Evolutionary conservation across 2,888 invertebrate species (phyloP).

Genomic region (Glomeris marginata): DNA sequence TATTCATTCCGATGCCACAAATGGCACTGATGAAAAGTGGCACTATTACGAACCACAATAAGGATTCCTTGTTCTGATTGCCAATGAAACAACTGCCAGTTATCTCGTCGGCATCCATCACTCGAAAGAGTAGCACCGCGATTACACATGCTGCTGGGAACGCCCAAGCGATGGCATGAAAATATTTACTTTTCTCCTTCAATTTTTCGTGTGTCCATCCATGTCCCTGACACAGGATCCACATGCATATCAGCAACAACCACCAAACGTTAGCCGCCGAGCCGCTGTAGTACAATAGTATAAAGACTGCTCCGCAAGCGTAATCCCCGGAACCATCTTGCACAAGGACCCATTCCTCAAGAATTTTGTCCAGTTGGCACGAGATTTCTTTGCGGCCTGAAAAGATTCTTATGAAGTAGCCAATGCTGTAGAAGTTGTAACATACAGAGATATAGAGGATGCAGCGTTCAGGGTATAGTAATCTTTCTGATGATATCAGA

Average conservation of each 20-base stretch:
- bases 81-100: conserved; percentile 53
- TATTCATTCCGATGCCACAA: conserved; percentile 46
- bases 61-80: conserved; percentile 26
- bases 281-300: conserved; percentile 82
- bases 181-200: conserved; percentile 42
- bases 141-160: conserved; percentile 76
- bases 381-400: conserved; percentile 43
- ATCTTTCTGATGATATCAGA: conserved; percentile 42
- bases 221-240: conserved; percentile 48
- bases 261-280: conserved; percentile 86
- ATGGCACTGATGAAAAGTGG: conserved; percentile 55
- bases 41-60: conserved; percentile 31
- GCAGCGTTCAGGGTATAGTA: conserved; percentile 49
- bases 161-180: conserved; percentile 85
- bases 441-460: conserved; percentile 68
- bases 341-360: conserved; percentile 37
- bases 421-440: conserved; percentile 60
- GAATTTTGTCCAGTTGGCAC: conserved; percentile 39
- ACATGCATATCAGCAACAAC: conserved; percentile 77
- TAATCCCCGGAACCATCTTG: conserved; percentile 77
- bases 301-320: conserved; percentile 75
- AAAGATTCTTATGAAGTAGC: conserved; percentile 64
- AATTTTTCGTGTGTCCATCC: conserved; percentile 42
- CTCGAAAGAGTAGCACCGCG: conserved; percentile 69
- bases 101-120: conserved; percentile 83